phyloP scores from a whole-genome alignment of 2,888 invertebrate species.

The Latheticus oryzae region DNA sequence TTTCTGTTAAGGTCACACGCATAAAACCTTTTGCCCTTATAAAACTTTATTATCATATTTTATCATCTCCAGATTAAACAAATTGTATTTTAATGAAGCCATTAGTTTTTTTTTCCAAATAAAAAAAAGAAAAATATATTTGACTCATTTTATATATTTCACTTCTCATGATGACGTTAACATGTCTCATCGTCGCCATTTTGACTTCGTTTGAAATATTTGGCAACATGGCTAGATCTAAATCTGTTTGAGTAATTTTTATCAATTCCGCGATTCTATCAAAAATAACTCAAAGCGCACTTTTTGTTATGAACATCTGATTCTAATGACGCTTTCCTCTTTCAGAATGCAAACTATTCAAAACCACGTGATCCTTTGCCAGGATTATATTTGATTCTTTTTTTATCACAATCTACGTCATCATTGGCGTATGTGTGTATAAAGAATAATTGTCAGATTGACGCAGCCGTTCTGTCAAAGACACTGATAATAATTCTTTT shows the following conservation, averaged over 20 bases:
- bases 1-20: slow-evolving; percentile 9
- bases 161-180: too few species aligned
- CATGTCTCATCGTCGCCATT: too few species aligned
- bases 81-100: too few species aligned
- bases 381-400: slow-evolving; percentile 25
- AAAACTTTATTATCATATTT: too few species aligned
- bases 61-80: too few species aligned
- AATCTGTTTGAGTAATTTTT: too few species aligned
- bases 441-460: slow-evolving; percentile 27
- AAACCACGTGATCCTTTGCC: slow-evolving; percentile 19
- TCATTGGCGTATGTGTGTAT: slow-evolving; percentile 8
- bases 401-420: slow-evolving; percentile 26
- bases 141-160: too few species aligned
- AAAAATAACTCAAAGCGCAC: neutral
- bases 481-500: slow-evolving; percentile 16
- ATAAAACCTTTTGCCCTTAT: slow-evolving; percentile 18
- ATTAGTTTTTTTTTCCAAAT: too few species aligned
- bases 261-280: too few species aligned
- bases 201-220: too few species aligned
- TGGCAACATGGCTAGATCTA: too few species aligned
- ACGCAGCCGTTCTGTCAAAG: slow-evolving; percentile 14
- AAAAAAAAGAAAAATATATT: too few species aligned
- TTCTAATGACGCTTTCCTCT: slow-evolving; percentile 6
- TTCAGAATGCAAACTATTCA: neutral
- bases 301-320: slow-evolving; percentile 9